Evolutionary conservation across 2,888 invertebrate genomes (phyloP).

Genomic region (Clanis bilineata): DNA sequence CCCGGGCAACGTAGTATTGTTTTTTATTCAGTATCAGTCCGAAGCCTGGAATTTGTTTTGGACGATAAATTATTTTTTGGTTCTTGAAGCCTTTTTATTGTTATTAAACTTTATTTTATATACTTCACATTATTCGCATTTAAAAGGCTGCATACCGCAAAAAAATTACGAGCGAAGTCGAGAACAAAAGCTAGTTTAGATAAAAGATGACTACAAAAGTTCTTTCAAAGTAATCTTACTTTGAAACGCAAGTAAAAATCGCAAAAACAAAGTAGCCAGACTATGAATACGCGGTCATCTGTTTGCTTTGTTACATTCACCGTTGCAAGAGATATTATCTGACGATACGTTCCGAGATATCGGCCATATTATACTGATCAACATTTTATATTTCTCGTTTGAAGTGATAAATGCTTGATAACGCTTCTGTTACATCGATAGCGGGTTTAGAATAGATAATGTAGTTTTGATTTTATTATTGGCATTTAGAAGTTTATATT

Average conservation of each 20-base stretch:
- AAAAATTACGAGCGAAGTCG: no score
- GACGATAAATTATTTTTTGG: no score
- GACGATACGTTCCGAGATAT: conserved; percentile 47
- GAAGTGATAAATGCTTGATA: conserved; percentile 27
- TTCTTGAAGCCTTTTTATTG: no score
- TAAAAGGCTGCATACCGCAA: no score
- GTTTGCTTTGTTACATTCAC: conserved; percentile 46
- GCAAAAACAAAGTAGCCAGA: conserved; percentile 3
- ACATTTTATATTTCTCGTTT: conserved; percentile 29
- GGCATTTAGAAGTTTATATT: no score
- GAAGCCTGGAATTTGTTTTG: no score
- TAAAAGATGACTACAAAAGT: not conserved
- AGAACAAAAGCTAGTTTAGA: no score
- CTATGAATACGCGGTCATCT: conserved; percentile 30
- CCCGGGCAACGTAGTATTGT: no score
- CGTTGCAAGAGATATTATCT: conserved; percentile 41
- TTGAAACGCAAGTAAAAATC: not conserved
- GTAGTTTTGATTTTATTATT: conserved; percentile 23
- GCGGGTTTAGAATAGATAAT: no score
- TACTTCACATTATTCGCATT: no score
- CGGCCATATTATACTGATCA: conserved; percentile 39
- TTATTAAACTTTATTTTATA: no score
- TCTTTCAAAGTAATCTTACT: not conserved
- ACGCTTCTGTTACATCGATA: conserved; percentile 32
- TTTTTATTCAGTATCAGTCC: no score